Base-by-base conservation (phyloP, 2,888 invertebrate genomes). In the Chymomyza fuscimana region DNA sequence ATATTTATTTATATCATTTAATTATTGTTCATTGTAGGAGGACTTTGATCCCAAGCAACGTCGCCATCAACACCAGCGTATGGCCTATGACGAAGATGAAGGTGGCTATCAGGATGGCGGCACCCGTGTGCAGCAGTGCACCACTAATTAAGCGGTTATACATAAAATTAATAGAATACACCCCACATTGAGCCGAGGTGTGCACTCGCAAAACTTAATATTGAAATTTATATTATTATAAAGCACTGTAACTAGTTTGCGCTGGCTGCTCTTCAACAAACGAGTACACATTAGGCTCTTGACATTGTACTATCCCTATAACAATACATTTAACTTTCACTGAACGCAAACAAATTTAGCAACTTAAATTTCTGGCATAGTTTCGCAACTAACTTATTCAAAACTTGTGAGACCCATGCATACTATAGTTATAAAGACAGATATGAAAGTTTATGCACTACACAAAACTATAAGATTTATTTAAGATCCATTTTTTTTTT, bases 21-120 rank as follows among this genome's bases (percentile, higher is more conserved):
- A 25, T 25, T 40, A 51, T 63, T 61, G 22, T 50, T 9, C 16
- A 19, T 81, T 85, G 40, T 77, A 94, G 85, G 92, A 94, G 80
- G 96, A 96, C 59, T 94, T 96, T 87, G 96, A 97, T 91, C 96
- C 97, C 0, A 95, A 95, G 80, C 94, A 95, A 78, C 94, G 95
- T 74, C 93, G 95, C 77, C 94, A 95, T 79, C 94, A 95, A 64
- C 93, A 94, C 83, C 94, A 94, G 86, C 90, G 88, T 64, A 90
- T 89, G 89, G 95, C 94, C 0, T 96, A 96, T 84, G 95, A 96
- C 65, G 97, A 97, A 86, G 96, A 96, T 77, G 97, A 97, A 77
- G 94, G 95, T 64, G 95, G 94, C 54, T 94, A 94, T 25, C 89
- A 90, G 66, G 93, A 93, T 64, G 94, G 94, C 56, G 94, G 94